phyloP scores from a whole-genome alignment of 2,797 vertebrate genomes.

The Gymnopithys bicolor region DNA sequence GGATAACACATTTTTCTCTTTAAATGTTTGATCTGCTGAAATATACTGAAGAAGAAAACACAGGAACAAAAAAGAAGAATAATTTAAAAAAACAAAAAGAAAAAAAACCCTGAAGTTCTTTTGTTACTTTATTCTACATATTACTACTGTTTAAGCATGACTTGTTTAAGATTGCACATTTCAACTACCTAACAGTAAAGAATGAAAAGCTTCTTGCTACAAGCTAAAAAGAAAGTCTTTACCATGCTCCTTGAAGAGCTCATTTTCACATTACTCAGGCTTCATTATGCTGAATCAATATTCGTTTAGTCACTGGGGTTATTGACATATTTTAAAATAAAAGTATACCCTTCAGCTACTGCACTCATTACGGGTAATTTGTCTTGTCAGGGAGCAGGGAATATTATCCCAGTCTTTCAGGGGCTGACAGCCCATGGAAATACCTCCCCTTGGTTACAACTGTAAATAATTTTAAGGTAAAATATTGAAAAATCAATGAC shows the following conservation, averaged over 20 bases:
- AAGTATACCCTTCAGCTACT: constrained; percentile 89
- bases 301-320: constrained; percentile 94
- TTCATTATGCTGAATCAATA: constrained; percentile 99
- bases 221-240: constrained; percentile 81
- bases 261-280: constrained; percentile 91
- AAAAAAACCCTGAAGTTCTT: background rate
- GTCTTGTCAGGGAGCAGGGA: constrained; percentile 91
- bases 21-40: background rate
- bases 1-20: constrained; percentile 11
- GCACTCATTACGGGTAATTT: constrained; percentile 93
- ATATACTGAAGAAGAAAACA: background rate
- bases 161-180: constrained; percentile 72
- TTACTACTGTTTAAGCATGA: constrained; percentile 41
- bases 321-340: constrained; percentile 98
- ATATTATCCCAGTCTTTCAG: constrained; percentile 89
- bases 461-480: constrained; percentile 98
- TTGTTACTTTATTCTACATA: background rate
- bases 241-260: constrained; percentile 84
- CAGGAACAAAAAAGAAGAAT: too few species aligned
- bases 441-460: constrained; percentile 89
- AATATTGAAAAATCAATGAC: constrained; percentile 98
- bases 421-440: constrained; percentile 85
- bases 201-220: constrained; percentile 79
- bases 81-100: background rate
- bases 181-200: constrained; percentile 73